Evolutionary conservation across 1,140 invertebrate genomes (phyloP), one percentile per base, ranked within the genome.

Genomic region (Euborellia annulipes): DNA sequence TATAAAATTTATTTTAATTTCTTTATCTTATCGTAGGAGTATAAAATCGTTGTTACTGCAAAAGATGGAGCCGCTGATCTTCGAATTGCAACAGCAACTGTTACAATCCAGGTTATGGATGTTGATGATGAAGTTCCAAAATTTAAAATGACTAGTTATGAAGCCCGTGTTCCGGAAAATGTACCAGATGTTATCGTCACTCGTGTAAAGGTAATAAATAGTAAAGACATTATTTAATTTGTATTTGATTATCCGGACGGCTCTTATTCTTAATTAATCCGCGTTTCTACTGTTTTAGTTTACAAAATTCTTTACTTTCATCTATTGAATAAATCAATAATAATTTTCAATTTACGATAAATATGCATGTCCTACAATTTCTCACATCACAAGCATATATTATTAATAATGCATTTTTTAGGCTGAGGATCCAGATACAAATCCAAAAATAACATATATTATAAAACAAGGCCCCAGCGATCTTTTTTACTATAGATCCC

Each of bases 31-130:
- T 52, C 53, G 3, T 59, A 79, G 68, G 79, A 81, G 47, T 85
- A 85, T 58, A 76, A 76, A 50, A 85, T 90, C 59, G 79, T 85
- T 20, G 82, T 94, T 0, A 88, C 84, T 3, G 90, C 89, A 2
- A 83, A 79, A 58, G 90, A 94, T 60, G 79, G 79, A 20, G 89
- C 85, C 3, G 71, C 78, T 0, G 85, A 92, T 66, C 76, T 79
- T n/a, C 70, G 82, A 17, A 68, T 90, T 41, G 83, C 85, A 0
- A 91, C 86, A 0, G 85, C 87, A 0, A 85, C 82, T 3, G 86
- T 93, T 0, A 82, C 81, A 0, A 77, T 96, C 1, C 64, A 73
- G 48, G 73, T 79, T n/a, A 62, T 74, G 19, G 90, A 96, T 60
- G 63, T 82, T 1, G 77, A 85, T 20, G 87, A 92, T 60, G 87